Evolutionary conservation across 35 echinoderm and acorn worm species (phyloP).

Genomic region (Diadema setosum): DNA sequence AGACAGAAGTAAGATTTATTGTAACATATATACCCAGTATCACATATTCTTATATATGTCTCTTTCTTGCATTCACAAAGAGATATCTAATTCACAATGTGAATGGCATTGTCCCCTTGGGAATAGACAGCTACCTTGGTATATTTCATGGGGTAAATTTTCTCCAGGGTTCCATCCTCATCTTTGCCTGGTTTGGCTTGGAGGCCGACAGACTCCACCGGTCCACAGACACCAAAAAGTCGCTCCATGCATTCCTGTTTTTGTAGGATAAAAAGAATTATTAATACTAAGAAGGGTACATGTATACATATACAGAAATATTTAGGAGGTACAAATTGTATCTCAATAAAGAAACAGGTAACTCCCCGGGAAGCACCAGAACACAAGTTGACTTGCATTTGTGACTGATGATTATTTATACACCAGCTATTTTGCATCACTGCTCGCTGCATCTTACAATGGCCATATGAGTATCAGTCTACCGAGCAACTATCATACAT

Average conservation of each 20-base stretch:
- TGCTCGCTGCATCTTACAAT: too few relatives aligned
- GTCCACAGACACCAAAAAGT: slow-evolving; percentile 41
- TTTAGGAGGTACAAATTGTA: background rate
- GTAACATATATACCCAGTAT: background rate
- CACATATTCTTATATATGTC: background rate
- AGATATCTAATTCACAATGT: background rate
- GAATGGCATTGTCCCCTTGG: background rate
- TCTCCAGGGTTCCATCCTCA: background rate
- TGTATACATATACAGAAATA: background rate
- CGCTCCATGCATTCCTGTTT: slow-evolving; percentile 49
- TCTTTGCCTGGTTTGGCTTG: slow-evolving; percentile 27
- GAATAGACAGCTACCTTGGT: background rate
- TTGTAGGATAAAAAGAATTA: background rate
- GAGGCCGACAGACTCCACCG: slow-evolving; percentile 19
- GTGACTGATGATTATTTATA: too few relatives aligned
- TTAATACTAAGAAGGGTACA: background rate
- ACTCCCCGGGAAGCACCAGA: too few relatives aligned
- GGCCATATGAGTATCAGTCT: too few relatives aligned
- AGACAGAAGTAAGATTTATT: background rate
- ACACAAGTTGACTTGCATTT: too few relatives aligned
- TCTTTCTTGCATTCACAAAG: too few relatives aligned
- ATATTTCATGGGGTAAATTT: background rate
- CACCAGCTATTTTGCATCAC: too few relatives aligned
- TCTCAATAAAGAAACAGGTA: background rate
- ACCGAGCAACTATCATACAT: too few relatives aligned